These are phyloP conservation scores for Siniperca undulata DNA, from an alignment of 2,797 vertebrate species.

Conservation along the genomic window DNA sequence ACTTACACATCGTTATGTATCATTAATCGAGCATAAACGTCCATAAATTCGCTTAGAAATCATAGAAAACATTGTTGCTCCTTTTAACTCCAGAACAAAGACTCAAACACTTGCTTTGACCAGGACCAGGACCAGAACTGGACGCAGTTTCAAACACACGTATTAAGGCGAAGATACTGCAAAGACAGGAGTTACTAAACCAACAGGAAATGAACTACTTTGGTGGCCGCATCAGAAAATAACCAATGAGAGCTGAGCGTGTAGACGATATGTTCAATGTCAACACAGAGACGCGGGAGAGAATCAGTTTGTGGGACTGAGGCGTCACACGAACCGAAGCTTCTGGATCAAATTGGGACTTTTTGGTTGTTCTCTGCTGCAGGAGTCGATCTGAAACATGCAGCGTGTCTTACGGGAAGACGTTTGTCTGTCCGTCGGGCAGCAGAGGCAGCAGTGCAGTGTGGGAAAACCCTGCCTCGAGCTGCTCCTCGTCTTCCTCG, in stretches of 20 bases:
- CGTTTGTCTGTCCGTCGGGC: no score
- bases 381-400: no score
- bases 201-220: no score
- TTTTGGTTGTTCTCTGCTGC: neutral
- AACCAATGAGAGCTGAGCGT: neutral
- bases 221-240: no score
- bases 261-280: neutral
- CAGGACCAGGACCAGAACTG: neutral
- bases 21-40: neutral
- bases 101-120: neutral
- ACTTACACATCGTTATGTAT: no score
- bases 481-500: conserved; percentile 28
- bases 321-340: no score
- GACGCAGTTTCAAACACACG: no score
- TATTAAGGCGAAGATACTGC: no score
- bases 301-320: neutral
- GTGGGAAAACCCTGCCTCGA: conserved; percentile 74
- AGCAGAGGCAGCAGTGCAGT: conserved; percentile 49
- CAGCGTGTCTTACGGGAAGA: conserved; percentile 15
- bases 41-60: neutral
- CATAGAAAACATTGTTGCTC: no score
- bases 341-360: neutral
- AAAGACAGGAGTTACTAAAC: no score
- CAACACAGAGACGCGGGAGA: no score
- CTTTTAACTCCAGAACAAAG: neutral